These are phyloP conservation scores for Matsumurasca onukii DNA, from an alignment of 1,140 invertebrate genomes.

Conservation along the genomic window DNA sequence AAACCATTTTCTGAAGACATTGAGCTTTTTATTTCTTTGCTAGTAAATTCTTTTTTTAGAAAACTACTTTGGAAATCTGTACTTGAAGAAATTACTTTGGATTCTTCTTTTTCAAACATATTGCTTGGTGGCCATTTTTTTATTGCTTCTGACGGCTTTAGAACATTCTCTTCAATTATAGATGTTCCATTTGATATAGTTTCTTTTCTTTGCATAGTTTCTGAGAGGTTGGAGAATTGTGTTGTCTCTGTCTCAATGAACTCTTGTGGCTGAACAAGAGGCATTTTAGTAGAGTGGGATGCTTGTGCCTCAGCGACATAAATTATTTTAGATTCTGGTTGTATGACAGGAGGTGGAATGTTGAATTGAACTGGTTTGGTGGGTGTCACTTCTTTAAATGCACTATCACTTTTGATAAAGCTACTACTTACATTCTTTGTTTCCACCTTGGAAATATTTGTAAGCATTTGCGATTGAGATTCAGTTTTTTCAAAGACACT, in stretches of 20 bases:
- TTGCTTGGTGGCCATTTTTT: conserved; percentile 36
- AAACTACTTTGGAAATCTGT: not conserved
- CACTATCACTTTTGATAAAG: conserved; percentile 26
- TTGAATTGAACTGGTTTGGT: conserved; percentile 2
- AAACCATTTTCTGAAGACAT: not conserved
- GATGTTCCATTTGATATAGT: conserved; percentile 3
- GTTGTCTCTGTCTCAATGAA: conserved; percentile 11
- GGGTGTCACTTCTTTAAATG: not conserved
- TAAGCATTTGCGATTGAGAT: conserved; percentile 18
- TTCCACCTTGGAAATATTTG: no score
- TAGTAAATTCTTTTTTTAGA: not conserved
- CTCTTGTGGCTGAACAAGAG: conserved; percentile 20
- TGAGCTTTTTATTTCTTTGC: not conserved
- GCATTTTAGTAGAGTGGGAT: conserved; percentile 34
- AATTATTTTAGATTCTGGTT: conserved; percentile 33
- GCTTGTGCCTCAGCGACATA: conserved; percentile 42
- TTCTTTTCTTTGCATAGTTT: conserved; percentile 4
- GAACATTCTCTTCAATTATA: conserved; percentile 44
- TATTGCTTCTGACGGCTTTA: conserved; percentile 41
- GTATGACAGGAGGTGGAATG: not conserved
- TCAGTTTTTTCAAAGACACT: conserved; percentile 12
- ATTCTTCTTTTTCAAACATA: conserved; percentile 31
- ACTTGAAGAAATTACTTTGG: not conserved
- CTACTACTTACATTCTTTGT: no score
- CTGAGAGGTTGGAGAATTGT: conserved; percentile 24